These are phyloP conservation scores for Fistularia commersonii DNA, from an alignment of 2,797 vertebrate species.

Conservation along the genomic window DNA sequence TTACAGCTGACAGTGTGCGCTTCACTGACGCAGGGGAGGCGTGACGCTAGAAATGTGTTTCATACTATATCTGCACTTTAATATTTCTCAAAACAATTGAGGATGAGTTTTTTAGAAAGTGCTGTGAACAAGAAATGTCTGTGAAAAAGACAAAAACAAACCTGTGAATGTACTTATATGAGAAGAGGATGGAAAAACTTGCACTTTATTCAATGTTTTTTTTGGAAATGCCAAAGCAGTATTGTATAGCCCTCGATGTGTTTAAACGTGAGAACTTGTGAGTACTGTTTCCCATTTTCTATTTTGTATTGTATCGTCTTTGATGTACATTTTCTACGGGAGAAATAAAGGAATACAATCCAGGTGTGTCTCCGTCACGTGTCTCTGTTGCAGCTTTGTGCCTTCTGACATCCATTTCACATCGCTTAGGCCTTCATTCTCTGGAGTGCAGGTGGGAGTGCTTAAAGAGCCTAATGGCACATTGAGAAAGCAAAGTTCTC, in stretches of 20 bases:
- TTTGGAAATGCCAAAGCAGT: slow-evolving; percentile 89
- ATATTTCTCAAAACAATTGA: slow-evolving; percentile 66
- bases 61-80: slow-evolving; percentile 87
- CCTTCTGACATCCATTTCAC: not conserved
- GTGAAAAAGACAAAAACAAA: slow-evolving; percentile 61
- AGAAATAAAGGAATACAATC: slow-evolving; percentile 57
- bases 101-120: slow-evolving; percentile 39
- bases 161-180: slow-evolving; percentile 79
- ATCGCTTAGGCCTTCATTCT: not conserved
- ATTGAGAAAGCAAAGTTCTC: slow-evolving; percentile 24
- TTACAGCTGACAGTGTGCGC: slow-evolving; percentile 73
- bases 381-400: slow-evolving; percentile 19
- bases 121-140: slow-evolving; percentile 79
- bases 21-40: slow-evolving; percentile 49
- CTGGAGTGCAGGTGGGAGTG: slow-evolving; percentile 26
- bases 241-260: slow-evolving; percentile 76
- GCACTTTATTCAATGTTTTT: slow-evolving; percentile 90
- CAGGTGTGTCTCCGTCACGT: slow-evolving; percentile 18
- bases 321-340: slow-evolving; percentile 74
- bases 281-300: slow-evolving; percentile 78
- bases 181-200: slow-evolving; percentile 70
- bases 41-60: slow-evolving; percentile 32
- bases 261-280: slow-evolving; percentile 47
- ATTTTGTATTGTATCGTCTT: slow-evolving; percentile 76
- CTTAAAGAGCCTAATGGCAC: slow-evolving; percentile 56